A percentile compares a stretch with the other conserved stretches of the same genome.
Conservation (phyloP, 1,140 invertebrate species). For the Drosophila littoralis region DNA sequence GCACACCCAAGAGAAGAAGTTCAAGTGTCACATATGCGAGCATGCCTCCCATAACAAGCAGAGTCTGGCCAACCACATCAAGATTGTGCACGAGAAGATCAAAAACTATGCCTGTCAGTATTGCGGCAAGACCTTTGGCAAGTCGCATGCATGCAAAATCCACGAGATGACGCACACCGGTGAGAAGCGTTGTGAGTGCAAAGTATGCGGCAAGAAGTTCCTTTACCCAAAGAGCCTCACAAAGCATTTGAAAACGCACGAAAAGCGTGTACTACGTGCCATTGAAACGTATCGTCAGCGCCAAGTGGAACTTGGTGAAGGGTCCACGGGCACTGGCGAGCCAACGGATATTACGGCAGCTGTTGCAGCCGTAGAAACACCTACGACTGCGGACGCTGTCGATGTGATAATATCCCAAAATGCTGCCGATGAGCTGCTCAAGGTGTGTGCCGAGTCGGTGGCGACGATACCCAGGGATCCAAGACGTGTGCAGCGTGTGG, state of each 20-base stretch:
- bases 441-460: conserved; percentile 78
- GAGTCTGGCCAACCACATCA: conserved; percentile 76
- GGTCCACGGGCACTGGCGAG: conserved; percentile 12
- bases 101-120: conserved; percentile 82
- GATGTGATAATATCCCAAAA: conserved; percentile 62
- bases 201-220: conserved; percentile 80
- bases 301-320: conserved; percentile 72
- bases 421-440: conserved; percentile 77
- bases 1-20: conserved; percentile 81
- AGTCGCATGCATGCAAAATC: conserved; percentile 81
- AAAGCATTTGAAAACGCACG: conserved; percentile 81
- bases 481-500: conserved; percentile 73
- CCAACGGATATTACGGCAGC: conserved; percentile 16
- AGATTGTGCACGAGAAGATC: conserved; percentile 82
- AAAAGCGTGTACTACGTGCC: conserved; percentile 75
- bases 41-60: conserved; percentile 80
- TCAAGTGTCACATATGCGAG: conserved; percentile 77
- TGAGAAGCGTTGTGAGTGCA: conserved; percentile 84
- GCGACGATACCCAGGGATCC: conserved; percentile 79
- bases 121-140: conserved; percentile 82
- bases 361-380: not conserved
- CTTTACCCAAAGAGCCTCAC: conserved; percentile 80
- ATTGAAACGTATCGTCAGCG: conserved; percentile 80
- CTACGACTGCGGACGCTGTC: not conserved
- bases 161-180: conserved; percentile 85